Base-by-base conservation (phyloP, 1,140 invertebrate genomes). In the Diploscapter pachys region DNA sequence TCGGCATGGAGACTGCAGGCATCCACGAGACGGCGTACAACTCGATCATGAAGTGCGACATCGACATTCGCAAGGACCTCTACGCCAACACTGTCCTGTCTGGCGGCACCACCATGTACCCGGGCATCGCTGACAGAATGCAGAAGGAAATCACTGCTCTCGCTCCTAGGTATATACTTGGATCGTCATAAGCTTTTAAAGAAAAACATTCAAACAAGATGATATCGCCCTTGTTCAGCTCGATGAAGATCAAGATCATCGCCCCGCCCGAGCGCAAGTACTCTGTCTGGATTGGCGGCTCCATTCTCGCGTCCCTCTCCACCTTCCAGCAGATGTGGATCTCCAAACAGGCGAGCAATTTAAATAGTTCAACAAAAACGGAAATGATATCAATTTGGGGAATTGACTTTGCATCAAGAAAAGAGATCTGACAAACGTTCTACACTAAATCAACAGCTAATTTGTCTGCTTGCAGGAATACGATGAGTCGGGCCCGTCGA, bases 401-500 rank as follows among this genome's bases (percentile, higher is more conserved):
- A 31, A 31, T 31, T 31, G 31, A 1, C 31, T 31, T 31, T 31
- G 31, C 31, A 31, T 0, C 31, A 31, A 31, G 31, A 31, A 31
- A 31, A 31, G 31, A 31, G n/a, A 31, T 31, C 31, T 31, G 31
- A 31, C 31, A 31, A 31, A 31, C 31, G 0, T 31, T 31, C 31
- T 31, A 31, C 31, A 31, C 31, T n/a, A n/a, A 31, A 31, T 31
- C 31, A 31, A 31, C 31, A 31, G 31, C 31, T 31, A 31, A 31
- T 31, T 31, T 31, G 31, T 96, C 86, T 87, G 86, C 81, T 89
- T 89, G 78, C 87, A 89, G 79, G 92, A 93, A 86, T 94, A 93
- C 88, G 92, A 94, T 87, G 91, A 92, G 87, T 92, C 91, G 80
- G 92, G 92, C 85, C 92, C 91, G 77, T 91, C 91, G 54, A 83